phyloP scores from a whole-genome alignment of 2,797 vertebrate genomes.

The Oceanodroma leucorhoa region DNA sequence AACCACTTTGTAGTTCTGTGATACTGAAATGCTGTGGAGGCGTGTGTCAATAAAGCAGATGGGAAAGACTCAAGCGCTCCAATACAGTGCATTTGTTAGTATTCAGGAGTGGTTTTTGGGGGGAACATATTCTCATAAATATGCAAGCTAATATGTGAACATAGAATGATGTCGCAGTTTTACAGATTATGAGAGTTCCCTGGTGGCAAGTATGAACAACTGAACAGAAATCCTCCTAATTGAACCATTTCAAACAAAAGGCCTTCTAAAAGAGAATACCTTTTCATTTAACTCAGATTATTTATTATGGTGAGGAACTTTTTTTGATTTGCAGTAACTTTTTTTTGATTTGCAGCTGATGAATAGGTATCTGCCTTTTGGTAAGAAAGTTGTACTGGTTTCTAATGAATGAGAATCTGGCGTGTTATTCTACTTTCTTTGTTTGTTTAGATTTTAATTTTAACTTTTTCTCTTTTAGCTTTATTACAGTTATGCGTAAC shows the following conservation, averaged over 20 bases:
- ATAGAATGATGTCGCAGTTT: not conserved
- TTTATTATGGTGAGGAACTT: not conserved
- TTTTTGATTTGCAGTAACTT: too few relatives aligned
- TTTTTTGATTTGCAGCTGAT: not conserved
- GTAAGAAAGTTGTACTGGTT: not conserved
- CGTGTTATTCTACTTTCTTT: not conserved
- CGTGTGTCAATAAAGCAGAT: rapidly evolving
- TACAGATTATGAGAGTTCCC: not conserved
- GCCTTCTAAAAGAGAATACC: not conserved
- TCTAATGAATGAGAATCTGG: not conserved
- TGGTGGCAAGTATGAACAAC: not conserved
- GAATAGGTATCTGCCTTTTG: not conserved
- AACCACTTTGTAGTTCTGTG: not conserved
- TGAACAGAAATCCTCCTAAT: not conserved
- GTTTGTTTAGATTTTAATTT: not conserved
- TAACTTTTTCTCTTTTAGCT: not conserved
- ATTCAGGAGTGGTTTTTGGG: not conserved
- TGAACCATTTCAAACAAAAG: not conserved
- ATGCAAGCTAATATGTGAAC: not conserved
- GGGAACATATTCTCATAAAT: not conserved
- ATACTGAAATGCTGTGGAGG: not conserved
- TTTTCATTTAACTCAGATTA: not conserved
- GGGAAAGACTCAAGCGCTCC: not conserved
- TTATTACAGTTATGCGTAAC: not conserved
- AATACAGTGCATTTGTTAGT: not conserved